These are phyloP conservation scores for Pseudonaja textilis DNA, from an alignment of 2,113 vertebrate genomes.

Conservation along the genomic window DNA sequence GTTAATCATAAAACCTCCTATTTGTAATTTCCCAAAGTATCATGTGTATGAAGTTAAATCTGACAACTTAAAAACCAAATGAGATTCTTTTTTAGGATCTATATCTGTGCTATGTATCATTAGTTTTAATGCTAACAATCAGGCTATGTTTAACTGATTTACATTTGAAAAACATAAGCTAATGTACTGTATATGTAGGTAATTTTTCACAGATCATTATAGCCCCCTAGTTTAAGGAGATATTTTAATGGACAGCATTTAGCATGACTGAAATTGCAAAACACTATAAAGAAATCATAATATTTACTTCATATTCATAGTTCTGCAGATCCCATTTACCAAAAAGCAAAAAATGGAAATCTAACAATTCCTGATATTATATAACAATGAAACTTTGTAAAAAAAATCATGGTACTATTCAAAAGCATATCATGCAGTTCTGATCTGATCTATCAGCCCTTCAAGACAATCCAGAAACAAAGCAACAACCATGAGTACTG, in stretches of 20 bases:
- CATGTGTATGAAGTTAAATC: constrained; percentile 49
- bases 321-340: neutral
- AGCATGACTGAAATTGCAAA: neutral
- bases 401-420: neutral
- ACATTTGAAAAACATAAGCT: constrained; percentile 21
- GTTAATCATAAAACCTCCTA: constrained; percentile 9
- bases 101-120: constrained; percentile 43
- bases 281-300: neutral
- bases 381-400: neutral
- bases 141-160: constrained; percentile 34
- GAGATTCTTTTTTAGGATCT: constrained; percentile 51
- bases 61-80: constrained; percentile 46
- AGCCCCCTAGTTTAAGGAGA: constrained; percentile 39
- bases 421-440: neutral
- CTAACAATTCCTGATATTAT: neutral
- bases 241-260: neutral
- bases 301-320: neutral
- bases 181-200: constrained; percentile 21
- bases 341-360: neutral
- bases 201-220: constrained; percentile 23
- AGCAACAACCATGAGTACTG: neutral
- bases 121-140: constrained; percentile 37
- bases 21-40: constrained; percentile 52
- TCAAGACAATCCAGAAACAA: neutral
- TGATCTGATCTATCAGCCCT: neutral